A percentile compares a stretch with the other conserved stretches of the same genome.
phyloP scores from a whole-genome alignment of 2,113 vertebrate species.

The Equus przewalskii region DNA sequence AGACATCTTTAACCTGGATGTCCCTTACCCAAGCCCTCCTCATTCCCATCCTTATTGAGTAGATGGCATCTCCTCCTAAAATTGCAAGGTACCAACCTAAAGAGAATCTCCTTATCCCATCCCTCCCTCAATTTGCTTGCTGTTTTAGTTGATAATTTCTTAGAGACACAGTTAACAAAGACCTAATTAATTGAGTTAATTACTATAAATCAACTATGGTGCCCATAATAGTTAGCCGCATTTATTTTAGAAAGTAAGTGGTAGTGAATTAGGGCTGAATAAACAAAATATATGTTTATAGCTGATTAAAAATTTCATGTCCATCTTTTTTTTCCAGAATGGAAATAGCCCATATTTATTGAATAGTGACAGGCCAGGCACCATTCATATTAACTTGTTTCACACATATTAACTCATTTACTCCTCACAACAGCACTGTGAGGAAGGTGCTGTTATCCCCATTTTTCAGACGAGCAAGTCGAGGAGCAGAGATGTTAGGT shows the following conservation, averaged over 20 bases:
- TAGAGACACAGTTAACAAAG: background rate
- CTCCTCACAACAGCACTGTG: too few relatives aligned
- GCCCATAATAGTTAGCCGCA: background rate
- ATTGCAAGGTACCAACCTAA: background rate
- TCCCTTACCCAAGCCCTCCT: background rate
- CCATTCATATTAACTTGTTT: too few relatives aligned
- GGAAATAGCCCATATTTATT: too few relatives aligned
- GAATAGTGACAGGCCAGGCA: too few relatives aligned
- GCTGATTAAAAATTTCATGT: background rate
- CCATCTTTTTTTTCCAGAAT: too few relatives aligned
- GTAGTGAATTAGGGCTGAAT: background rate
- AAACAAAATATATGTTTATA: background rate
- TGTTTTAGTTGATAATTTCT: constrained; percentile 28
- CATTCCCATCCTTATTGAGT: background rate
- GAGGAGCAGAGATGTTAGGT: too few relatives aligned
- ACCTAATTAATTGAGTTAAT: constrained; percentile 33
- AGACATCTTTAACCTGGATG: background rate
- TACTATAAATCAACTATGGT: background rate
- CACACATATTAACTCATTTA: too few relatives aligned
- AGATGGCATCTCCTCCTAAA: background rate
- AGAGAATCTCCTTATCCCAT: background rate
- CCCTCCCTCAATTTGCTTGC: background rate
- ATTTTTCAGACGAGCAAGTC: too few relatives aligned
- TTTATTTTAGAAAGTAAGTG: constrained; percentile 41
- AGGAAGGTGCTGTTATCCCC: too few relatives aligned